Conservation (phyloP, 2,113 vertebrate species). For the Silurus glanis region DNA sequence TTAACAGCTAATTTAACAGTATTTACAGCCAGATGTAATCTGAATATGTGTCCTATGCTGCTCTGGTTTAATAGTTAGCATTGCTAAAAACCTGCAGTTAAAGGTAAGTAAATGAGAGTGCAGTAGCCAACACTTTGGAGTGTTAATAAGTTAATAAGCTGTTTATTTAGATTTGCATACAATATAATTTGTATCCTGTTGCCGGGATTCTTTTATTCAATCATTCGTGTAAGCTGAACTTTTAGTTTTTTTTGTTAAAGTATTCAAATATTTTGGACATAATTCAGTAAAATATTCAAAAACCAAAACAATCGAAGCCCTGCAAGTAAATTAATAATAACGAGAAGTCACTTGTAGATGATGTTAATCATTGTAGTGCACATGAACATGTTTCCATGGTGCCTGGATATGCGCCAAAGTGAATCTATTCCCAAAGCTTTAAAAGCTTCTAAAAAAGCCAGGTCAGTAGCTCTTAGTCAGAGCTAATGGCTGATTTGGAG, state of each 20-base stretch:
- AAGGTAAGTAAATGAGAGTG: not conserved
- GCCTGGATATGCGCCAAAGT: slow-evolving; percentile 1
- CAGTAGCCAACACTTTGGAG: not conserved
- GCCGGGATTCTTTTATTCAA: not conserved
- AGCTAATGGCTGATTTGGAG: slow-evolving; percentile 32
- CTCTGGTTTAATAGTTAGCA: not conserved
- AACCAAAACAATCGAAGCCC: not conserved
- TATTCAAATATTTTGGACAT: not conserved
- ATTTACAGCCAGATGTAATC: not conserved
- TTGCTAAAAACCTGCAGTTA: not conserved
- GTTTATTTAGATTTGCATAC: not conserved
- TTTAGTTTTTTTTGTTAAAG: not conserved
- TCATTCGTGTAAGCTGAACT: not conserved
- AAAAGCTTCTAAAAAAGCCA: slow-evolving; percentile 20
- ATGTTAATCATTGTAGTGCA: not conserved
- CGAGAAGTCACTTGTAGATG: not conserved
- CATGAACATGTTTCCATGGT: not conserved
- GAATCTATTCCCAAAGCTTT: slow-evolving; percentile 5
- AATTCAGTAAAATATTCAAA: not conserved
- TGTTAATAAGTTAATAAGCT: not conserved
- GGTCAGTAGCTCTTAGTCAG: slow-evolving; percentile 25
- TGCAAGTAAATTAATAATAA: not conserved
- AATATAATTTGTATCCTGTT: not conserved
- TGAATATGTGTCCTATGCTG: not conserved
- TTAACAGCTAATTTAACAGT: not conserved